Conservation (phyloP, 2,797 vertebrate genomes). For the Naso thynnoides region DNA sequence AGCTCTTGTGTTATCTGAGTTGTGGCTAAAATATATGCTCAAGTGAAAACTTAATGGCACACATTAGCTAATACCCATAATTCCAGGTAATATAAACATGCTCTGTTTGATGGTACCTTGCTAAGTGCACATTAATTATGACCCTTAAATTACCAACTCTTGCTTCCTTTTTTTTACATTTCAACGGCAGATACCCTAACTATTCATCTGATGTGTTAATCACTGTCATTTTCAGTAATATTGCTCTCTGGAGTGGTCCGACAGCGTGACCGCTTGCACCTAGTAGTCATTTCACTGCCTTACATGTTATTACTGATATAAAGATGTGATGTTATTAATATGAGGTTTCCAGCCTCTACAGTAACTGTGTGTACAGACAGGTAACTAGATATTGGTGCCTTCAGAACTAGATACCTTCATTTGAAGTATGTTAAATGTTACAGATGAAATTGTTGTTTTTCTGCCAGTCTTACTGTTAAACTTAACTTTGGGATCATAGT, state of each 20-base stretch:
- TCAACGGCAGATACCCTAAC: background rate
- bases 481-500: slow-evolving; percentile 14
- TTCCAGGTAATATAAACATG: background rate
- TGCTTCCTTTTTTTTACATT: background rate
- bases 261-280: background rate
- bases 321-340: background rate
- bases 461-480: slow-evolving; percentile 1
- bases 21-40: background rate
- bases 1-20: background rate
- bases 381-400: background rate
- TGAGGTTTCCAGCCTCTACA: background rate
- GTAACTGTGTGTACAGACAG: background rate
- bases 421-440: background rate
- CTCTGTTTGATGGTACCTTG: background rate
- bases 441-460: slow-evolving; percentile 7
- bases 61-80: background rate
- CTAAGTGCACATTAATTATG: background rate
- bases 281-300: background rate
- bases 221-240: background rate
- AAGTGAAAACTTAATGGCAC: background rate
- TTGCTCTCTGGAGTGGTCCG: background rate
- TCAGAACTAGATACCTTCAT: background rate
- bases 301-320: too few species aligned
- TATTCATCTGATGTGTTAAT: background rate
- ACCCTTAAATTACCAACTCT: slow-evolving; percentile 6